phyloP scores from a whole-genome alignment of 2,888 invertebrate species.

The Stratiomys singularior region DNA sequence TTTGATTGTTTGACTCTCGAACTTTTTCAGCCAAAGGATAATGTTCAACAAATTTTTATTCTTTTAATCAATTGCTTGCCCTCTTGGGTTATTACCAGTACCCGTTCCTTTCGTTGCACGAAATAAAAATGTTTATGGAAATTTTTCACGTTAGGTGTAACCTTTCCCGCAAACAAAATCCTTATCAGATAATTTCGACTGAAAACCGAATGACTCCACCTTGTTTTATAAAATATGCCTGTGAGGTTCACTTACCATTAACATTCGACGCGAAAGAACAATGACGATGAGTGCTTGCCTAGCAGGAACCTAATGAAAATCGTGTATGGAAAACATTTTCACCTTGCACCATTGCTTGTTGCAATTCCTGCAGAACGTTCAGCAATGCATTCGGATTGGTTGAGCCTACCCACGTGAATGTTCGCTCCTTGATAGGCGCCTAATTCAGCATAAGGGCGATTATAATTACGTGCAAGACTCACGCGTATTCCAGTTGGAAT shows the following conservation, averaged over 20 bases:
- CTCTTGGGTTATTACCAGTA: too few relatives aligned
- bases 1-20: too few relatives aligned
- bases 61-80: too few relatives aligned
- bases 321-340: constrained; percentile 46
- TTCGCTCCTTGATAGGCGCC: constrained; percentile 18
- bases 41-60: too few relatives aligned
- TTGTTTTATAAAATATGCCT: constrained; percentile 48
- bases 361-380: constrained; percentile 31
- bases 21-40: too few relatives aligned
- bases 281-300: constrained; percentile 42
- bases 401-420: constrained; percentile 9
- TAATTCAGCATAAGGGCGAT: neutral
- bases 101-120: too few relatives aligned
- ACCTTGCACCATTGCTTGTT: constrained; percentile 48
- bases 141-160: constrained; percentile 36
- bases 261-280: constrained; percentile 25
- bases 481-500: constrained; percentile 6
- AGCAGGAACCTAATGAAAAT: constrained; percentile 41
- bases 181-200: constrained; percentile 48
- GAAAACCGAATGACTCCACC: constrained; percentile 49
- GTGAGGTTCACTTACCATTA: constrained; percentile 33
- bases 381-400: neutral
- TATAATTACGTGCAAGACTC: neutral
- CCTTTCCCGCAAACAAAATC: constrained; percentile 45
- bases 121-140: constrained; percentile 11